Evolutionary conservation across 1,140 invertebrate genomes (phyloP), one percentile per base, ranked within the genome.

Genomic region (Aphaenogaster ashmeadi): DNA sequence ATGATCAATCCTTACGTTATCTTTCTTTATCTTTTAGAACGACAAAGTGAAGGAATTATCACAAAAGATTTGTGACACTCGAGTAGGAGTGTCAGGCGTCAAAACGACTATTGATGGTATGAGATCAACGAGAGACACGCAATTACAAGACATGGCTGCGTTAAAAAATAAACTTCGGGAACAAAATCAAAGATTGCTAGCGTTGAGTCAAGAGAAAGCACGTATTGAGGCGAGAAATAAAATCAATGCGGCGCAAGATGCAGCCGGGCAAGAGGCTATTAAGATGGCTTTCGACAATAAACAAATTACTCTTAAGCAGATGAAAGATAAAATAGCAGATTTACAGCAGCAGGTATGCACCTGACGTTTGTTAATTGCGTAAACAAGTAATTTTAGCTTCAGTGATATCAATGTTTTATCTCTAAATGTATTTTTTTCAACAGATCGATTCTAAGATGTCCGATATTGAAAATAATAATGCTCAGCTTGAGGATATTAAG

Each of bases 91-190:
- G 0, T 98, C 98, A 0, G 97, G 98, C 56, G 98, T 99, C 0
- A 99, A 99, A 95, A 97, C 97, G 2, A 98, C 98, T 36, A 99
- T 99, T 88, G 99, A 99, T 96, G 98, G 98, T 5, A 99, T 99
- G 99, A 96, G 99, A 72, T 97, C 97, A 0, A 98, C 98, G 38
- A 96, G 99, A 52, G 99, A 99, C 94, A 96, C 97, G 0, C 98
- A 98, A 89, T 97, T 99, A 95, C 96, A 97, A 72, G 98, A 99
- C 92, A 99, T 99, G 97, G 97, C 98, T 15, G 97, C 97, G 64
- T 96, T 99, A 4, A 99, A 99, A 93, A 97, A 97, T 58, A 96
- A 97, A 92, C 96, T 98, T 1, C 98, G 98, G 91, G 98, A 98
- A 92, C 97, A 98, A 90, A 99, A 98, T 94, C 97, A 97, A 6